Evolutionary conservation across 2,888 invertebrate species (phyloP).

Genomic region (Orchestes rusci): DNA sequence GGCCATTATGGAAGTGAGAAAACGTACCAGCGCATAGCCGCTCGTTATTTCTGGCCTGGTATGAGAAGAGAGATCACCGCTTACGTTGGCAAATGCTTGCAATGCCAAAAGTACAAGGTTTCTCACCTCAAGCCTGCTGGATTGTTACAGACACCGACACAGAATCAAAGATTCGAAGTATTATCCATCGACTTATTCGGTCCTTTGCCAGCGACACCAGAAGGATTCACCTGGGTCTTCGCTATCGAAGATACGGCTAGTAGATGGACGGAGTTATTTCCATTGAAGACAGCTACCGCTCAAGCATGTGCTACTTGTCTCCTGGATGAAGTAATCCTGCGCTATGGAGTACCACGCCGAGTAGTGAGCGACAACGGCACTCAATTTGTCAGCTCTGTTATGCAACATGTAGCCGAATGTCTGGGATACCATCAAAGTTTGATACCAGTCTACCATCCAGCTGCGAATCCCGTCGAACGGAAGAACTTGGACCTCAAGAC

Average conservation of each 20-base stretch:
- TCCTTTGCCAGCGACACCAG: conserved; percentile 26
- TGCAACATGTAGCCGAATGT: conserved; percentile 34
- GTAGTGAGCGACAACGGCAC: conserved; percentile 37
- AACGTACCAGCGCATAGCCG: no score
- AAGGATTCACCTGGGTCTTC: conserved; percentile 26
- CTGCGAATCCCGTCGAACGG: conserved; percentile 24
- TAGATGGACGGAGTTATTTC: conserved; percentile 29
- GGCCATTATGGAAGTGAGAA: conserved; percentile 33
- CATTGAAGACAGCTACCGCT: conserved; percentile 15
- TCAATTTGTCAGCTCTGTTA: conserved; percentile 33
- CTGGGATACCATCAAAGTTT: conserved; percentile 31
- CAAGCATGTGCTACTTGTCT: no score
- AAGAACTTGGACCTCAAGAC: conserved; percentile 33
- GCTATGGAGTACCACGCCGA: no score
- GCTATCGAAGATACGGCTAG: conserved; percentile 31
- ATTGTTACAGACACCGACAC: conserved; percentile 29
- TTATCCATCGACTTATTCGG: conserved; percentile 32
- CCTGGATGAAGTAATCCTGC: no score
- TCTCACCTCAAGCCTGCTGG: conserved; percentile 30
- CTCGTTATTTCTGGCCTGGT: conserved; percentile 31
- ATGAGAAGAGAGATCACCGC: conserved; percentile 24
- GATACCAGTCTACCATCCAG: conserved; percentile 29
- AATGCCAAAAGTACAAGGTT: conserved; percentile 32
- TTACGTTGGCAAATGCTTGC: conserved; percentile 27
- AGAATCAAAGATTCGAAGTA: conserved; percentile 29